These are phyloP conservation scores for Cololabis saira DNA, from an alignment of 2,113 vertebrate genomes.

Conservation along the genomic window DNA sequence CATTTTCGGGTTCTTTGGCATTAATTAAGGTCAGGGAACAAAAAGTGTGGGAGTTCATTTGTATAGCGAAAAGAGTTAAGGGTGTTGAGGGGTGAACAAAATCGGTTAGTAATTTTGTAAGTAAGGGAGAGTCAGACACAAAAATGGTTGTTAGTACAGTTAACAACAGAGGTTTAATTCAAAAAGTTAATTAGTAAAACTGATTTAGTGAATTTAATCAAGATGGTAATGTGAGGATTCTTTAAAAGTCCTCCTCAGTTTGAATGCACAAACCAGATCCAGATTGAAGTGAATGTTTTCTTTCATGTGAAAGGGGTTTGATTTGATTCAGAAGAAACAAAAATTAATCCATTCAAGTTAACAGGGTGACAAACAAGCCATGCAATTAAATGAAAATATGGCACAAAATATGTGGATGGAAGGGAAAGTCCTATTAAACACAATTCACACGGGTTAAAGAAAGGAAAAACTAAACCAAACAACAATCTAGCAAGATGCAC, in stretches of 20 bases:
- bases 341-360: slow-evolving; percentile 76
- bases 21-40: slow-evolving; percentile 17
- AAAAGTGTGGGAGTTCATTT: slow-evolving; percentile 10
- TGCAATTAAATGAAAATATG: slow-evolving; percentile 66
- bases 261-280: slow-evolving; percentile 78
- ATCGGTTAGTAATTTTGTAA: slow-evolving; percentile 85
- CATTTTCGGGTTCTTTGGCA: slow-evolving; percentile 16
- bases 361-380: slow-evolving; percentile 74
- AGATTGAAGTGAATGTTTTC: slow-evolving; percentile 73
- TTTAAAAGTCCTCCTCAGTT: slow-evolving; percentile 79
- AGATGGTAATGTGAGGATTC: slow-evolving; percentile 64
- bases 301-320: slow-evolving; percentile 69
- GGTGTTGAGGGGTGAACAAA: slow-evolving; percentile 76
- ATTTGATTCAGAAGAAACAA: slow-evolving; percentile 74
- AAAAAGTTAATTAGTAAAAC: slow-evolving; percentile 82
- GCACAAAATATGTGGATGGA: slow-evolving; percentile 4
- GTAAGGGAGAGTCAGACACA: slow-evolving; percentile 87
- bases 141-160: slow-evolving; percentile 90
- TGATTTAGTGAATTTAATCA: slow-evolving; percentile 80
- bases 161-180: slow-evolving; percentile 83
- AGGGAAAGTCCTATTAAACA: slow-evolving; percentile 39
- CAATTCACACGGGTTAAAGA: slow-evolving; percentile 54
- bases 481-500: slow-evolving; percentile 50
- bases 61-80: slow-evolving; percentile 54
- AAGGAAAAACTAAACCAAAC: slow-evolving; percentile 16